A percentile compares a stretch with the other conserved stretches of the same genome.
Conservation (phyloP, 2,888 invertebrate species). For the Mythimna ferrago region DNA sequence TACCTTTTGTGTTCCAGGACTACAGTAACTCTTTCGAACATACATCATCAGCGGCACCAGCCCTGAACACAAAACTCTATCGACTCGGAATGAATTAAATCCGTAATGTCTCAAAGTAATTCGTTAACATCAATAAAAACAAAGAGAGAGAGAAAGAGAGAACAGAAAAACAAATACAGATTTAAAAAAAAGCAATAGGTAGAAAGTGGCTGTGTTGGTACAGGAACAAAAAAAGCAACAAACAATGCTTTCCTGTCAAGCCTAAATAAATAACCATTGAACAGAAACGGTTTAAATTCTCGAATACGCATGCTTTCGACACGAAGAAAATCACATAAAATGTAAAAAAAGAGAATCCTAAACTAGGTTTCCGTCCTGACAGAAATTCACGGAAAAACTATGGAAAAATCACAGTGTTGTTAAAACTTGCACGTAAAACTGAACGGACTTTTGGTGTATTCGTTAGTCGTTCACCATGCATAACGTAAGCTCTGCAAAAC, state of each 20-base stretch:
- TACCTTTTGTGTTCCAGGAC: too few species aligned
- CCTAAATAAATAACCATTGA: conserved; percentile 25
- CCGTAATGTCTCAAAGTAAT: too few species aligned
- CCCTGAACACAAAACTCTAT: too few species aligned
- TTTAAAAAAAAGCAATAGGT: background rate
- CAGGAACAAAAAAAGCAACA: conserved; percentile 1
- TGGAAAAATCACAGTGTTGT: conserved; percentile 76
- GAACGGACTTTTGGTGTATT: conserved; percentile 75
- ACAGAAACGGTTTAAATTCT: conserved; percentile 26
- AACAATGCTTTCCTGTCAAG: background rate
- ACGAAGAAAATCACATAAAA: conserved; percentile 40
- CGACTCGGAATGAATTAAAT: too few species aligned
- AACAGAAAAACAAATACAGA: background rate
- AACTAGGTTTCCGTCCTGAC: conserved; percentile 70
- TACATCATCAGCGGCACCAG: too few species aligned
- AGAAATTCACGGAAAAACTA: conserved; percentile 73
- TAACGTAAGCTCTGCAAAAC: conserved; percentile 54
- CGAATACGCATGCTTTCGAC: conserved; percentile 32
- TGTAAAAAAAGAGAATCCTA: conserved; percentile 36
- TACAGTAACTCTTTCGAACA: too few species aligned
- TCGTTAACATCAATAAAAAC: background rate
- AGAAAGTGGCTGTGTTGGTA: too few species aligned
- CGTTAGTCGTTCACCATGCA: conserved; percentile 73
- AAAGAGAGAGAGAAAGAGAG: background rate
- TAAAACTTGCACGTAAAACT: conserved; percentile 82